Percentiles rank a stretch among this genome's conserved stretches.
Conservation (phyloP, 2,113 vertebrate species). For the Lasiurus cinereus region DNA sequence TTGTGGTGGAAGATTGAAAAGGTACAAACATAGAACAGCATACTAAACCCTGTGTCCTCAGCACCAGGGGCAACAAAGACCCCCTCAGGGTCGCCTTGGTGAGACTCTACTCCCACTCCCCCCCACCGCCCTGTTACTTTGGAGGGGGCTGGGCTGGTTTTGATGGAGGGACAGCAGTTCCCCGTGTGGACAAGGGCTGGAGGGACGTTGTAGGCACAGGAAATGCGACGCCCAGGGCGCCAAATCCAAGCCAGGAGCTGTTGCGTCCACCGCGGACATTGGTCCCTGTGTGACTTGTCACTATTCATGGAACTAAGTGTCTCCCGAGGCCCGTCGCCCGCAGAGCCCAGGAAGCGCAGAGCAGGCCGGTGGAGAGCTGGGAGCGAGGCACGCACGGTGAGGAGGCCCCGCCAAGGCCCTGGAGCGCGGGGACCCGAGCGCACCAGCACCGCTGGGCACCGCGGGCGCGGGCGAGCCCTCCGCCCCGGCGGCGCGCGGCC, state of each 20-base stretch:
- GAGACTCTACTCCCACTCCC: no score
- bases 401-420: not conserved
- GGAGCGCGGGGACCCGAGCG: not conserved
- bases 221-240: not conserved
- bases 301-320: not conserved
- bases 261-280: no score
- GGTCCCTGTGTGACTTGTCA: not conserved
- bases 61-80: not conserved
- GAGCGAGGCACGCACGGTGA: not conserved
- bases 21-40: not conserved
- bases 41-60: not conserved
- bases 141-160: not conserved
- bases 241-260: not conserved
- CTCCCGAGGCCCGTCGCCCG: not conserved
- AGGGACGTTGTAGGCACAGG: not conserved
- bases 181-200: not conserved
- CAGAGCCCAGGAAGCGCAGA: not conserved
- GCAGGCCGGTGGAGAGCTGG: not conserved
- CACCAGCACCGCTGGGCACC: not conserved
- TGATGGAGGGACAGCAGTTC: not conserved
- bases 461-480: conserved; percentile 36
- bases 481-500: conserved; percentile 52
- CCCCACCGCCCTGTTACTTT: not conserved
- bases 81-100: not conserved
- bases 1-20: conserved; percentile 1